Evolutionary conservation across 2,113 vertebrate species (phyloP), one percentile per base, ranked within the genome.

Genomic region (Nannobrachium achirus): DNA sequence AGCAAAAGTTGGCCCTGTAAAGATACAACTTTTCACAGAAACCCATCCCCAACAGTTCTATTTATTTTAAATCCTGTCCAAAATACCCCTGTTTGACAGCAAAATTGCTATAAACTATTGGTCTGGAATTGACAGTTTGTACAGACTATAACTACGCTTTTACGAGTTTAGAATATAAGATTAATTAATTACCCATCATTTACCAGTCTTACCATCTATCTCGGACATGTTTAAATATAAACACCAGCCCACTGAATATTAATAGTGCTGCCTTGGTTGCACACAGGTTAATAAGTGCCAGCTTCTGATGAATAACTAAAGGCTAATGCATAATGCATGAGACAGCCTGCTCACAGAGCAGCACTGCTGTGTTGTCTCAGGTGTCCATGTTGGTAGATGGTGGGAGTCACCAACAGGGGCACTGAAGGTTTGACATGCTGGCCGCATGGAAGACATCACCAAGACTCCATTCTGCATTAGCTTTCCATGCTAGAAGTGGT

Each of bases 271-370:
- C 63, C 63, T 64, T 69, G 81, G 66, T 81, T 82, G 76, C 57
- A 61, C 68, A 80, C 80, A 84, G 81, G 86, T 86, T 83, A 79
- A 84, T 84, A 58, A 63, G 50, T 41, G 60, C 53, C 75, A 73
- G 75, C 80, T 80, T 79, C 78, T 79, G 70, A 87, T 88, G 75
- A 88, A 86, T 86, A 80, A 86, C 80, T 83, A 56, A 85, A 73
- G 69, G 5, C 41, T 75, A 10, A 87, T 90, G 83, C 89, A 76
- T 86, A 85, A 89, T 91, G 74, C 75, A 87, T 76, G 60, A 69
- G 68, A 61, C 76, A 41, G 62, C 58, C 50, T 69, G 66, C 51
- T 75, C 71, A 51, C 64, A 15, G 25, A 33, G 6, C 25, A 33
- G 25, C 25, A 5, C 25, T 33, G 25, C 25, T 80, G 66, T 64